A percentile compares a stretch with the other conserved stretches of the same genome.
These are phyloP conservation scores for Oligia latruncula DNA, from an alignment of 2,888 invertebrate species.

Conservation along the genomic window DNA sequence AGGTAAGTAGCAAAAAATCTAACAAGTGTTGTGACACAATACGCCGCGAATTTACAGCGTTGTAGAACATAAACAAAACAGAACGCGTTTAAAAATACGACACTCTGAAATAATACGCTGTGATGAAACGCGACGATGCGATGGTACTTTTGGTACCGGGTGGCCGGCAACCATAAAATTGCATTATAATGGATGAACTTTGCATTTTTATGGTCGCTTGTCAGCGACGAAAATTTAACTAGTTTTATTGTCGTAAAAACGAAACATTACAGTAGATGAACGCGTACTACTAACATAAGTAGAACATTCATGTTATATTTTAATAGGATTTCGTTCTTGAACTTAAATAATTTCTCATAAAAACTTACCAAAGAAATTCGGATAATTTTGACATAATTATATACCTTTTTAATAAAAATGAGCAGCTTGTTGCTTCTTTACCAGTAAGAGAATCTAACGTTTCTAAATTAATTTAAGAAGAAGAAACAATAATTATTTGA, in stretches of 20 bases:
- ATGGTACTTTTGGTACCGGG: constrained; percentile 33
- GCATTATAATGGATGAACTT: constrained; percentile 57
- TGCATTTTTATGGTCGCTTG: constrained; percentile 56
- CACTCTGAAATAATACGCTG: constrained; percentile 39
- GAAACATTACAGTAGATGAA: background rate
- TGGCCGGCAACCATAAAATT: constrained; percentile 54
- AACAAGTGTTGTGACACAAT: constrained; percentile 2
- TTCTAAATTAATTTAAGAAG: background rate
- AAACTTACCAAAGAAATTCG: no score
- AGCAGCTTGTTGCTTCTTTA: background rate
- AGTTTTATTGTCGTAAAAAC: constrained; percentile 26
- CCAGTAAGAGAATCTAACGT: background rate
- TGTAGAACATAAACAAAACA: constrained; percentile 30
- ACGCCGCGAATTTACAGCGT: constrained; percentile 3
- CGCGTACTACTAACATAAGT: background rate
- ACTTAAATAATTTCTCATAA: background rate
- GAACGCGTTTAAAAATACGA: constrained; percentile 27
- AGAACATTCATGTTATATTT: background rate
- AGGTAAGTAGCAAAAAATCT: background rate
- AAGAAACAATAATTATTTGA: background rate
- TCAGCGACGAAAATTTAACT: constrained; percentile 37
- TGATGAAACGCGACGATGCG: constrained; percentile 43
- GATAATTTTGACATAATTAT: background rate
- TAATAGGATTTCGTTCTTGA: no score
- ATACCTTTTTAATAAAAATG: no score